A percentile compares a stretch with the other conserved stretches of the same genome.
These are phyloP conservation scores for Ceuthmochares aereus DNA, from an alignment of 2,113 vertebrate species.

Conservation along the genomic window DNA sequence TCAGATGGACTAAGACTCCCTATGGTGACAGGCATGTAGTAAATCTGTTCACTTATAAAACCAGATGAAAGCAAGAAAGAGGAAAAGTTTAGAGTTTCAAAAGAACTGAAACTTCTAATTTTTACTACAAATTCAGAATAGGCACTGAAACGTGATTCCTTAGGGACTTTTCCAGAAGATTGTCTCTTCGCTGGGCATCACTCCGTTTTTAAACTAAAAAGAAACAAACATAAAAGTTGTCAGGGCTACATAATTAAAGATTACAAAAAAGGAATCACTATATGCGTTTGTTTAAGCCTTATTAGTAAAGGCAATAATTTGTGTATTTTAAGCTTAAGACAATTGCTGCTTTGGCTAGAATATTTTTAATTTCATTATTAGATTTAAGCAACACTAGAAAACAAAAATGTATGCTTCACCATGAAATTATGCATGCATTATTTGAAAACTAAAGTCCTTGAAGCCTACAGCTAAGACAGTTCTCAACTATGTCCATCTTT, in stretches of 20 bases:
- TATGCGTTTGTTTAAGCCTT: background rate
- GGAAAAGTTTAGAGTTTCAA: conserved; percentile 77
- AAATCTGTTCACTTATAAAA: conserved; percentile 75
- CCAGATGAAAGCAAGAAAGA: conserved; percentile 70
- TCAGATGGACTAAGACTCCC: conserved; percentile 55
- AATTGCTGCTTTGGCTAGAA: background rate
- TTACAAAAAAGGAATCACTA: background rate
- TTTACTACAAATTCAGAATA: conserved; percentile 75
- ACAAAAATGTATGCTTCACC: background rate
- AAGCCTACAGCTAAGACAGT: background rate
- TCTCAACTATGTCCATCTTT: background rate
- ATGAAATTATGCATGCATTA: background rate
- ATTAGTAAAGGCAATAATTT: background rate
- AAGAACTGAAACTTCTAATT: conserved; percentile 79
- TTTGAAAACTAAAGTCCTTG: background rate
- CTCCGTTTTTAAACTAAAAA: conserved; percentile 67
- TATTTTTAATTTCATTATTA: background rate
- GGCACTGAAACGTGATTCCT: conserved; percentile 86
- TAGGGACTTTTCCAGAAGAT: conserved; percentile 79
- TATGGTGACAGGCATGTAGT: conserved; percentile 33
- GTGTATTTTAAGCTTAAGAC: background rate
- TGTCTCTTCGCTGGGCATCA: conserved; percentile 79
- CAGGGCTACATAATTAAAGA: background rate
- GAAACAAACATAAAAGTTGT: background rate
- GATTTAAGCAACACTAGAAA: background rate